Evolutionary conservation across 2,113 vertebrate species (phyloP), one percentile per base, ranked within the genome.

Genomic region (Nothobranchius furzeri): DNA sequence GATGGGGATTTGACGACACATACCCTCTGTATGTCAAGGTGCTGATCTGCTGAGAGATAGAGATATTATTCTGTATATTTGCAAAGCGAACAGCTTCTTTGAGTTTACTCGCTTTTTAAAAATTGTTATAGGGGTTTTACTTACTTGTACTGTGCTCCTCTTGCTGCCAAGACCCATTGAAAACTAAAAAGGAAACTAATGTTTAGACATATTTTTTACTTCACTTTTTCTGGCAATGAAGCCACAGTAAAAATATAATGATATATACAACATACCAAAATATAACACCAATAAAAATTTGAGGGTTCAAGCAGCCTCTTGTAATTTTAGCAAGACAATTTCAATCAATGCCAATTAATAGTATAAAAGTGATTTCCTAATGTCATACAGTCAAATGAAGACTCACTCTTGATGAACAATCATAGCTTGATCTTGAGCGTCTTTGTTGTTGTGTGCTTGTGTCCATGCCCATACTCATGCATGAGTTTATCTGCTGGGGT

Each of bases 1-100:
- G 30, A 30, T 30, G 30, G 30, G 30, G 30, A 30, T 30, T 3
- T 30, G 30, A 30, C 1, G 3, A 3, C 3, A 4, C 30, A 30
- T 30, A 30, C 30, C 30, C 57, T 3, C 25, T 45, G 60, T 67
- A 65, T 40, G 6, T 49, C 3, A 70, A 67, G 25, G 53, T 5
- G 15, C 17, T 5, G 15, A n/a, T 57, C 91, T 86, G 82, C 62
- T 73, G 20, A 65, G 30, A 30, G 2, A 64, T n/a, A 81, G 49
- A 5, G 15, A 50, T 2, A 3, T 10, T 50, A 7, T 50, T 2
- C 17, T 9, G 4, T 8, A 20, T 50, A 20, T 10, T 9, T 7
- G 8, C 10, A 30, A 30, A 30, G 30, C 30, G 30, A 30, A 30
- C 30, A 30, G 30, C 4, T 30, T 30, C 25, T 30, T 3, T 40